Conservation (phyloP, 2,888 invertebrate species). For the Metopia argyrocephala region DNA sequence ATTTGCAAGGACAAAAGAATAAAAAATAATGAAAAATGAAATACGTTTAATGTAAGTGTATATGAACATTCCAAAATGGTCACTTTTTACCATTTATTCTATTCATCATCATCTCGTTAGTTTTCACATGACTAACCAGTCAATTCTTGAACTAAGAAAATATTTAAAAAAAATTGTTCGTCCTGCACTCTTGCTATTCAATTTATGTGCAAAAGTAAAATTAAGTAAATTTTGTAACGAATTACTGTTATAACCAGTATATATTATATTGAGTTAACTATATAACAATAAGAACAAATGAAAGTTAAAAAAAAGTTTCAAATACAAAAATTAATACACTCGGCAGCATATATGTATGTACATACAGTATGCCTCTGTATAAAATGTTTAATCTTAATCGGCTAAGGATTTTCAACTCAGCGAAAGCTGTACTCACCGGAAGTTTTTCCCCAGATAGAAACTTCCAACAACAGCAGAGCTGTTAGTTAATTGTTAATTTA, state of each 20-base stretch:
- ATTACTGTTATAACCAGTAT: background rate
- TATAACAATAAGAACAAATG: background rate
- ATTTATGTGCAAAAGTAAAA: background rate
- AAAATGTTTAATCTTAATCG: no score
- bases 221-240: background rate
- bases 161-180: background rate
- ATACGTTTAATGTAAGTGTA: background rate
- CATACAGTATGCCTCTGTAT: no score
- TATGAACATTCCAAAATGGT: background rate
- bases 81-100: background rate
- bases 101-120: background rate
- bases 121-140: background rate
- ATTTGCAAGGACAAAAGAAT: slow-evolving; percentile 6
- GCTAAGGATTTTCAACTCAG: no score
- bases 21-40: background rate
- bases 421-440: no score
- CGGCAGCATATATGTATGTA: no score
- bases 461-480: no score
- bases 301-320: no score
- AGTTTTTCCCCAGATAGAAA: no score
- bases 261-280: no score
- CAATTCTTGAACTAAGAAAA: background rate
- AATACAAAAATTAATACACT: no score
- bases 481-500: no score
- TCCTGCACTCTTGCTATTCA: background rate